phyloP scores from a whole-genome alignment of 2,888 invertebrate species.

The Cosmorhoe ocellata region DNA sequence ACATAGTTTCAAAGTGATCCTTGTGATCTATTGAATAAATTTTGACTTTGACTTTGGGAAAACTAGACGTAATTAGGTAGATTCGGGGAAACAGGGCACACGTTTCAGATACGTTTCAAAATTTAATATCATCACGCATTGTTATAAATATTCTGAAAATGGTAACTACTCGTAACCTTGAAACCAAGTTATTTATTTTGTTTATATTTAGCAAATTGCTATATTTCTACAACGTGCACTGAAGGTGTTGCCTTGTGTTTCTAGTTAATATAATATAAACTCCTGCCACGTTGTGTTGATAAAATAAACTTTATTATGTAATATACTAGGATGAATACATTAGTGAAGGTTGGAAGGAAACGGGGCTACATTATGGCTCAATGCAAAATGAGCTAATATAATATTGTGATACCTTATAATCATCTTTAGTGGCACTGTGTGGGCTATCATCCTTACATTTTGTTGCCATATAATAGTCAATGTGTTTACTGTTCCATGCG shows the following conservation, averaged over 20 bases:
- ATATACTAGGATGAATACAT: conserved; percentile 4
- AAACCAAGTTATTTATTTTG: background rate
- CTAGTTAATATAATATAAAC: background rate
- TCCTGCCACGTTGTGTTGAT: conserved; percentile 1
- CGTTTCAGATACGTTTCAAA: no score
- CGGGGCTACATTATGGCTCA: background rate
- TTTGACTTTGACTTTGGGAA: no score
- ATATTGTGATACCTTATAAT: no score
- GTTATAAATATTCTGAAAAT: no score
- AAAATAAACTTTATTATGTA: conserved; percentile 10
- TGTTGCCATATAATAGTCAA: background rate
- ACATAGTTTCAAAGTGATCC: no score
- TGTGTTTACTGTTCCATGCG: conserved; percentile 7
- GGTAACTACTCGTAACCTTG: no score
- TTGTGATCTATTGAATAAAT: no score
- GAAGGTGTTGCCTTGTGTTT: background rate
- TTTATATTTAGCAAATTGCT: background rate
- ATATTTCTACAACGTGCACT: background rate
- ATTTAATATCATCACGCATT: no score
- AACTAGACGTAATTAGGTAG: no score
- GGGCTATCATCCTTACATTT: no score
- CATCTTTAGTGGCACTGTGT: no score
- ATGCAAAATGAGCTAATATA: background rate
- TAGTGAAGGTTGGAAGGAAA: background rate
- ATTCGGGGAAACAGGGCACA: no score